Percentiles rank a stretch among this genome's conserved stretches.
These are phyloP conservation scores for Argyra leucocephala DNA, from an alignment of 2,888 invertebrate species.

Conservation along the genomic window DNA sequence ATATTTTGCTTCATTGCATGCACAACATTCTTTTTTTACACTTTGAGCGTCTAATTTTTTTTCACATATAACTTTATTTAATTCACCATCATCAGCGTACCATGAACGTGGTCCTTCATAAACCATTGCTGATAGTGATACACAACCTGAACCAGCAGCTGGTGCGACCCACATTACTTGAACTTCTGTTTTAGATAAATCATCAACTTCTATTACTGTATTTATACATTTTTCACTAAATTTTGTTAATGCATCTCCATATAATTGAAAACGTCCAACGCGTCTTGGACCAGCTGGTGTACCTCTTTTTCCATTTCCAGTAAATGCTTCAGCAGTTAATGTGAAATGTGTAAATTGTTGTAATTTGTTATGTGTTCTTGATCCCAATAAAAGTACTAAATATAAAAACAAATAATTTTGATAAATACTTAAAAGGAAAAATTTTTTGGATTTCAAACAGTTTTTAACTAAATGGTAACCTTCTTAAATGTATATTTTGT, in stretches of 20 bases:
- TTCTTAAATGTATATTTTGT: too few species aligned
- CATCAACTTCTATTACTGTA: conserved; percentile 70
- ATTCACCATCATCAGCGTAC: conserved; percentile 81
- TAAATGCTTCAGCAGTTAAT: conserved; percentile 54
- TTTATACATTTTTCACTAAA: conserved; percentile 79
- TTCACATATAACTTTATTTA: conserved; percentile 73
- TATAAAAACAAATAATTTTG: conserved; percentile 22
- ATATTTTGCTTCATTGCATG: conserved; percentile 94
- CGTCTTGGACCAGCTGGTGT: conserved; percentile 46
- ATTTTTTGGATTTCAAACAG: conserved; percentile 12
- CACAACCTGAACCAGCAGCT: conserved; percentile 72
- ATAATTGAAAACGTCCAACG: conserved; percentile 63
- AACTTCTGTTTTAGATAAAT: conserved; percentile 70
- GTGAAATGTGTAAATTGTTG: conserved; percentile 74
- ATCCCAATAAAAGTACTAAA: conserved; percentile 58
- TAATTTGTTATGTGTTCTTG: conserved; percentile 54
- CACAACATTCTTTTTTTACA: conserved; percentile 65
- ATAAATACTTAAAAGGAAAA: too few species aligned
- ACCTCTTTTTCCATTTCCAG: conserved; percentile 31
- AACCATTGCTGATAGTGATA: conserved; percentile 81
- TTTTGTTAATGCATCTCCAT: conserved; percentile 48
- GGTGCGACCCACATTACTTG: conserved; percentile 91
- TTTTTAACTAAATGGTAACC: too few species aligned
- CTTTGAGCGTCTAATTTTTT: conserved; percentile 51
- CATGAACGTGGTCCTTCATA: conserved; percentile 69